A percentile compares a stretch with the other conserved stretches of the same genome.
Evolutionary conservation across 2,113 vertebrate species (phyloP).

Genomic region (Lichenostomus cassidix): DNA sequence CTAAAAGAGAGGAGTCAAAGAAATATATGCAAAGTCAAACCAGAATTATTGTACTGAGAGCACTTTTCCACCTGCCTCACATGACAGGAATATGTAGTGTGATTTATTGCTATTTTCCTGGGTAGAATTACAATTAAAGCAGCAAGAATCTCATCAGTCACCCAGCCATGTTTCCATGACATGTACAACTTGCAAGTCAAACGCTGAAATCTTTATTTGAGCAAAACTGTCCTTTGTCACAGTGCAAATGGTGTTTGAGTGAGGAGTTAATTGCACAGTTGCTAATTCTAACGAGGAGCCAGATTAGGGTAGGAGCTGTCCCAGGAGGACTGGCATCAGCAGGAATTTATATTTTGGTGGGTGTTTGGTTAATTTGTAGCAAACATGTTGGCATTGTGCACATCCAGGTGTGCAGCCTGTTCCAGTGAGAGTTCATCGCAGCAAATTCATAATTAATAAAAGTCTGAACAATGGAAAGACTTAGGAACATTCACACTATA

Average conservation of each 20-base stretch:
- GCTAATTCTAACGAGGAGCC: neutral
- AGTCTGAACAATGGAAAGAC: neutral
- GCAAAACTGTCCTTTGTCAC: neutral
- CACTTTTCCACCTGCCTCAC: neutral
- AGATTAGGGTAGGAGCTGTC: neutral
- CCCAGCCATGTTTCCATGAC: neutral
- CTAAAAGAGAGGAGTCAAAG: neutral
- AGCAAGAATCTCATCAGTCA: conserved; percentile 6
- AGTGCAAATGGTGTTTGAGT: neutral
- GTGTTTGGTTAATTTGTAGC: accelerated
- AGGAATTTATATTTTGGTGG: neutral
- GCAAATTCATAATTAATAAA: neutral
- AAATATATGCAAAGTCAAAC: neutral
- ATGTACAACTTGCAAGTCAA: neutral
- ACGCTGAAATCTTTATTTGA: conserved; percentile 43
- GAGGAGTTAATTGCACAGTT: conserved; percentile 28
- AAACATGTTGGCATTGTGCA: neutral
- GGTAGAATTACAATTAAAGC: neutral
- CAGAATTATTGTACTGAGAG: neutral
- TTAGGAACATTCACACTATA: neutral
- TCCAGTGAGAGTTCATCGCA: neutral
- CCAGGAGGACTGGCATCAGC: neutral
- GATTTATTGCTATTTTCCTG: conserved; percentile 16
- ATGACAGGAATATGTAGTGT: neutral
- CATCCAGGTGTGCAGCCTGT: neutral